Evolutionary conservation across 2,113 vertebrate genomes (phyloP).

Genomic region (Gymnarchus niloticus): DNA sequence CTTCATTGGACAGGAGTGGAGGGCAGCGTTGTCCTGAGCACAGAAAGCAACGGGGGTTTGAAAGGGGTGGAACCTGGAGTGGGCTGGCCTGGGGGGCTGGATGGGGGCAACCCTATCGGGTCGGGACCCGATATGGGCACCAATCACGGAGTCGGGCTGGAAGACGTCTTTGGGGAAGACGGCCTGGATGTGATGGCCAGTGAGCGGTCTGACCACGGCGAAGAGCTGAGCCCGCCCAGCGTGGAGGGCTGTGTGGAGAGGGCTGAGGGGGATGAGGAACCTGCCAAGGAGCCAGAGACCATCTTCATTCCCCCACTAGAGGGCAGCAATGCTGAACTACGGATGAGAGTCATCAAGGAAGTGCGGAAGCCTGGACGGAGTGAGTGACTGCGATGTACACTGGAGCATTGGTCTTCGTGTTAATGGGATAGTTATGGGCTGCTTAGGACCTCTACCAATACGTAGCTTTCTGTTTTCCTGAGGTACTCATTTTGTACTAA

Average conservation of each 20-base stretch:
- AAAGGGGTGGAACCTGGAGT: constrained; percentile 48
- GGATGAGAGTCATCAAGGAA: constrained; percentile 85
- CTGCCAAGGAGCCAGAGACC: constrained; percentile 39
- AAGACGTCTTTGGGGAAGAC: constrained; percentile 61
- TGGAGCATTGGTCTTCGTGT: not conserved
- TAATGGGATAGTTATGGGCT: not conserved
- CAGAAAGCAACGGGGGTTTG: constrained; percentile 70
- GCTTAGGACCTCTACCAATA: too few species aligned
- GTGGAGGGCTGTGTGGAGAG: constrained; percentile 59
- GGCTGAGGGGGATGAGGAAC: constrained; percentile 42
- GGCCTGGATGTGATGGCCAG: constrained; percentile 62
- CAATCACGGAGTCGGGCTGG: constrained; percentile 54
- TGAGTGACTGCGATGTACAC: constrained; percentile 60
- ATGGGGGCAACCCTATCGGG: constrained; percentile 22
- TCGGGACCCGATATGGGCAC: constrained; percentile 25
- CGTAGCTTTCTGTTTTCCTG: too few species aligned
- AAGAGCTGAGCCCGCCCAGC: constrained; percentile 58
- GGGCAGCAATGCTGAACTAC: constrained; percentile 86
- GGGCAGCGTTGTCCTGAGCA: constrained; percentile 48
- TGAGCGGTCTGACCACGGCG: constrained; percentile 51
- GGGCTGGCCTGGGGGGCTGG: constrained; percentile 51
- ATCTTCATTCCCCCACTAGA: constrained; percentile 65
- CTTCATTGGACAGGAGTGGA: constrained; percentile 55
- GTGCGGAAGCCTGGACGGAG: constrained; percentile 95
- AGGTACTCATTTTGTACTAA: too few species aligned